Evolutionary conservation across 1,140 invertebrate species (phyloP).

Genomic region (Drosophila varians): DNA sequence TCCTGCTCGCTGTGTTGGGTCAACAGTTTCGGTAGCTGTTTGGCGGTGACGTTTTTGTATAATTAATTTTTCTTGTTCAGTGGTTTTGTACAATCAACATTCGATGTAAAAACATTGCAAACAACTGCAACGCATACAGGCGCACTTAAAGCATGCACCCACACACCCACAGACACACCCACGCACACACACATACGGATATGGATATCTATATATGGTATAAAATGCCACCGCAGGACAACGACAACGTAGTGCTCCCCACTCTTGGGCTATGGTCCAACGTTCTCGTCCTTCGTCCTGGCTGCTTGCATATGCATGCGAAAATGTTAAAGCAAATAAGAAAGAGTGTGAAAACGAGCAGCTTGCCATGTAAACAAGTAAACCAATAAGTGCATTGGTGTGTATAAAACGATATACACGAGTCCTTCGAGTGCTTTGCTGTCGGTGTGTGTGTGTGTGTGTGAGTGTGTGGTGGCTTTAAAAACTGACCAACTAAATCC

Average conservation of each 20-base stretch:
- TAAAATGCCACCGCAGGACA: constrained; percentile 67
- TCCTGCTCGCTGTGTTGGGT: constrained; percentile 33
- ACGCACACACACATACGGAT: not conserved
- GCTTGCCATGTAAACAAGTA: constrained; percentile 81
- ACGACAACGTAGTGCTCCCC: constrained; percentile 45
- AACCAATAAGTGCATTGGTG: constrained; percentile 74
- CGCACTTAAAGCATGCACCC: constrained; percentile 63
- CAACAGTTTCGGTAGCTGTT: constrained; percentile 78
- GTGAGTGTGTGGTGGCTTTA: constrained; percentile 48
- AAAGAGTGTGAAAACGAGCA: constrained; percentile 81
- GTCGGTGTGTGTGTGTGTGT: constrained; percentile 4
- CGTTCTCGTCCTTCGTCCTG: constrained; percentile 28
- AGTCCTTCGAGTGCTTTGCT: constrained; percentile 19
- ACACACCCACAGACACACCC: constrained; percentile 18
- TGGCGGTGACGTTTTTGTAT: constrained; percentile 81
- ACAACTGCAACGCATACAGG: constrained; percentile 72
- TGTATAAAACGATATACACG: constrained; percentile 48
- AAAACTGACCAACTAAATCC: constrained; percentile 64
- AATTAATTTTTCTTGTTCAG: constrained; percentile 83
- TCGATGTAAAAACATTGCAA: constrained; percentile 78
- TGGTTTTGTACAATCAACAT: constrained; percentile 82
- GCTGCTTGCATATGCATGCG: constrained; percentile 79
- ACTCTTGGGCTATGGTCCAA: constrained; percentile 33
- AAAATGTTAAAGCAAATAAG: constrained; percentile 81
- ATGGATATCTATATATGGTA: constrained; percentile 4